Percentiles rank a stretch among this genome's conserved stretches.
Evolutionary conservation across 2,888 invertebrate genomes (phyloP).

Genomic region (Cryptocephalus moraei): DNA sequence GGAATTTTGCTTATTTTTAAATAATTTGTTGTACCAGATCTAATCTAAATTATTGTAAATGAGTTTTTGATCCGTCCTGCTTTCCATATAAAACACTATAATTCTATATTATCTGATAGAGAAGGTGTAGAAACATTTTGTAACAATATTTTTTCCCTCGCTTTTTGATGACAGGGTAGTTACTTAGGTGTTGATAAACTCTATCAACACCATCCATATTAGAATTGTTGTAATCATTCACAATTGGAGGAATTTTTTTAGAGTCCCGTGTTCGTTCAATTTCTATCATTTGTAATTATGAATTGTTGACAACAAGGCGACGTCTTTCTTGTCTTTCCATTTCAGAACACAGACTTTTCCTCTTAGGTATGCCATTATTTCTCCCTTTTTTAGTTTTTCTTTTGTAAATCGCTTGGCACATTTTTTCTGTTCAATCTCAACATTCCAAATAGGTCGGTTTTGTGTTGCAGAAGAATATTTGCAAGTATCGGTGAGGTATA

Average conservation of each 20-base stretch:
- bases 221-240: background rate
- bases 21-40: too few relatives aligned
- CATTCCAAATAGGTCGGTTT: background rate
- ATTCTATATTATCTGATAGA: background rate
- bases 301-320: background rate
- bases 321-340: background rate
- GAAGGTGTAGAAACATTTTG: background rate
- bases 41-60: too few relatives aligned
- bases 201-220: background rate
- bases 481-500: background rate
- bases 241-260: background rate
- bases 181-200: background rate
- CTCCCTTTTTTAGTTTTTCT: background rate
- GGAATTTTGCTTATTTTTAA: too few relatives aligned
- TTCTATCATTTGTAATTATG: background rate
- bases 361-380: background rate
- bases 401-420: background rate
- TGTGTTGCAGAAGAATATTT: background rate
- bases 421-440: background rate
- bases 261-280: background rate
- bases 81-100: conserved; percentile 1
- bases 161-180: background rate
- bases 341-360: background rate
- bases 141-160: background rate
- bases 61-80: too few relatives aligned